A percentile compares a stretch with the other conserved stretches of the same genome.
Evolutionary conservation across 2,888 invertebrate species (phyloP).

Genomic region (Pterostichus madidus): DNA sequence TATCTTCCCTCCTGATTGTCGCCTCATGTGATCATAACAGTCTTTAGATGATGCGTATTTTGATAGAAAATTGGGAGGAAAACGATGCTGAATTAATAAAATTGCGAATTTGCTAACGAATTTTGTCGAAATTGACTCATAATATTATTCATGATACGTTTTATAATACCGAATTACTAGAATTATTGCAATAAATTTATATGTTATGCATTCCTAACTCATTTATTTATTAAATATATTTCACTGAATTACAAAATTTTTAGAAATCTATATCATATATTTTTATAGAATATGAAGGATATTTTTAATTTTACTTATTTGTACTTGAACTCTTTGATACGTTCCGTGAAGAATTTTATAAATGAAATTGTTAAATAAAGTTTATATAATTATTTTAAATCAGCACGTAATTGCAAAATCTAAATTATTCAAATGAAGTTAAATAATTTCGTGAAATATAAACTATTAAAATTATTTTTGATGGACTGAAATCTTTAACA

Average conservation of each 20-base stretch:
- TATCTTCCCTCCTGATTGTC: slow-evolving; percentile 60
- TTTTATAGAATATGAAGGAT: slow-evolving; percentile 6
- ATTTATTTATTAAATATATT: slow-evolving; percentile 2
- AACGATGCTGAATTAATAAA: background rate
- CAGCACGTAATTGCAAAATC: background rate
- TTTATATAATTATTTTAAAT: background rate
- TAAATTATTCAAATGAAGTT: no score
- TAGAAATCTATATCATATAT: background rate
- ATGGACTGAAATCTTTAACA: no score
- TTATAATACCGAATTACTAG: background rate
- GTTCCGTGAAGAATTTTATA: background rate
- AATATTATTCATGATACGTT: background rate
- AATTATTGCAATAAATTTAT: background rate
- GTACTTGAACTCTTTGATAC: background rate
- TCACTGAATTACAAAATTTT: background rate
- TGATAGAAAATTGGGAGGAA: slow-evolving; percentile 37
- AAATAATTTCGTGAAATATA: no score
- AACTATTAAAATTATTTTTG: no score
- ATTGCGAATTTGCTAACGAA: background rate
- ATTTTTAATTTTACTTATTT: background rate
- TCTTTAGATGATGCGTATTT: slow-evolving; percentile 54
- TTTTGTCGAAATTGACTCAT: background rate
- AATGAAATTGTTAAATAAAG: no score
- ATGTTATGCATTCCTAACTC: background rate
- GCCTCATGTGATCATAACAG: slow-evolving; percentile 49